Evolutionary conservation across 2,113 vertebrate species (phyloP).

Genomic region (Phylloscopus whistleri): DNA sequence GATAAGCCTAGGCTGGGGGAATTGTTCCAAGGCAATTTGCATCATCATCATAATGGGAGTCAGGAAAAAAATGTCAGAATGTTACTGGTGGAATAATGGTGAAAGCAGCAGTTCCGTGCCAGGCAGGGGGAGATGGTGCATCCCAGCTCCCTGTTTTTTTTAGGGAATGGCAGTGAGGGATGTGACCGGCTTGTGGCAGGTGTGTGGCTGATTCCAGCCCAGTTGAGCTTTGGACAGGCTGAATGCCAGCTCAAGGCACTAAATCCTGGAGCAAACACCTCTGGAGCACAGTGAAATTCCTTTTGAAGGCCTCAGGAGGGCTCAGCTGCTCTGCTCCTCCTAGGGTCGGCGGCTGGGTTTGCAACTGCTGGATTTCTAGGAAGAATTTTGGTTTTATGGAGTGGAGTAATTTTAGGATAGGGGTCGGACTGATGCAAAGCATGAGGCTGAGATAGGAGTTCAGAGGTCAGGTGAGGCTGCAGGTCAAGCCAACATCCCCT

Average conservation of each 20-base stretch:
- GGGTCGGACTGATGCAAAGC: neutral
- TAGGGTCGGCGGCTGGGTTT: neutral
- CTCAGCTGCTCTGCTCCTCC: accelerated
- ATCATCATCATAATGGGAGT: neutral
- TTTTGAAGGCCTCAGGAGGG: neutral
- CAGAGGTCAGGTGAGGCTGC: accelerated
- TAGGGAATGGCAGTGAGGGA: neutral
- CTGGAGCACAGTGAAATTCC: neutral
- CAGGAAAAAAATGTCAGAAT: neutral
- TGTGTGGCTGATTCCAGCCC: neutral
- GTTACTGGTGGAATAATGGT: neutral
- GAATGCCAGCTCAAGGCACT: neutral
- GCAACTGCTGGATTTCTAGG: neutral
- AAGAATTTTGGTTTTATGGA: neutral
- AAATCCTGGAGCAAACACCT: neutral
- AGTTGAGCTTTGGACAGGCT: neutral
- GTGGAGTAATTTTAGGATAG: neutral
- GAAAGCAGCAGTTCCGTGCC: neutral
- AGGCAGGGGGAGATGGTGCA: neutral
- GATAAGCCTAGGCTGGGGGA: neutral
- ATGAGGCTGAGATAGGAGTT: neutral
- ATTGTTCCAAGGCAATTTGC: neutral
- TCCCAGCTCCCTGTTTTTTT: neutral
- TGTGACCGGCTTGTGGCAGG: neutral
- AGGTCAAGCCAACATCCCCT: neutral